Conservation (phyloP, 2,113 vertebrate species). For the Strix aluco region DNA sequence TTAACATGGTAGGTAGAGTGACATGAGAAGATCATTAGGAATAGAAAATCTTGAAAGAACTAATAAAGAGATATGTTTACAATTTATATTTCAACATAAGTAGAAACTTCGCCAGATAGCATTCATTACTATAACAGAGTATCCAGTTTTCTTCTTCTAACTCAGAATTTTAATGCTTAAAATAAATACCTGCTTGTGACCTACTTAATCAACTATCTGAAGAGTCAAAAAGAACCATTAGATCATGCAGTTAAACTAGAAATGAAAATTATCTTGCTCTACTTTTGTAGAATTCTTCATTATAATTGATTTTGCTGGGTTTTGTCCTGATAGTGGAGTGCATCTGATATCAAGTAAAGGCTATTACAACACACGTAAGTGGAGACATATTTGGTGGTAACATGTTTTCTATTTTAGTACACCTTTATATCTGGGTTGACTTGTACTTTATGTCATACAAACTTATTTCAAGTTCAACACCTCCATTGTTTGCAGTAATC, state of each 20-base stretch:
- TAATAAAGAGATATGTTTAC: not conserved
- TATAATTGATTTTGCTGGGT: not conserved
- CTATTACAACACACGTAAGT: not conserved
- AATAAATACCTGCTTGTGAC: not conserved
- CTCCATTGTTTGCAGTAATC: not conserved
- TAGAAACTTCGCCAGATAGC: not conserved
- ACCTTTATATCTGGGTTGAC: not conserved
- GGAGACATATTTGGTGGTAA: not conserved
- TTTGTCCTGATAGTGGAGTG: not conserved
- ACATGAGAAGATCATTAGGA: not conserved
- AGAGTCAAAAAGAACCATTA: not conserved
- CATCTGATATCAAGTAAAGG: not conserved
- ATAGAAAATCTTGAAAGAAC: not conserved
- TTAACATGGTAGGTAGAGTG: not conserved
- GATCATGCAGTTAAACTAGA: not conserved
- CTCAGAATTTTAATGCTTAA: not conserved
- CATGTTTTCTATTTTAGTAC: not conserved
- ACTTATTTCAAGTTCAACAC: not conserved
- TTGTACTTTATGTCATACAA: not conserved
- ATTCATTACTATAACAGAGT: not conserved
- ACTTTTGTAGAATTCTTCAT: not conserved
- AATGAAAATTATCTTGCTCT: not conserved
- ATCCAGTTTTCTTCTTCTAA: not conserved
- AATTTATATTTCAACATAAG: not conserved
- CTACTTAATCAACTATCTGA: not conserved